Evolutionary conservation across 2,797 vertebrate species (phyloP).

Genomic region (Dallia pectoralis): DNA sequence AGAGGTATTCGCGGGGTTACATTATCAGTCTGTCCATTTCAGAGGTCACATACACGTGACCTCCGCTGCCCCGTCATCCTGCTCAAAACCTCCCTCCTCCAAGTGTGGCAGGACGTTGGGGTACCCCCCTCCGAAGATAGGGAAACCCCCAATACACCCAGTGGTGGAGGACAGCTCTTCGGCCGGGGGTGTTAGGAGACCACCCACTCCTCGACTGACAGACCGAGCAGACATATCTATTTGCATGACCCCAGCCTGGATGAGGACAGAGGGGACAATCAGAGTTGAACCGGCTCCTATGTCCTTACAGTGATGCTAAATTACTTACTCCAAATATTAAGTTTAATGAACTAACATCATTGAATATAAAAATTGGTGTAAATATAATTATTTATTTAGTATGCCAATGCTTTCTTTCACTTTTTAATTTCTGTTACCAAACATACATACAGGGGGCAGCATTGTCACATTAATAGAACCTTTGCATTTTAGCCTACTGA

Average conservation of each 20-base stretch:
- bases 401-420: neutral
- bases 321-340: neutral
- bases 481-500: neutral
- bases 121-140: conserved; percentile 78
- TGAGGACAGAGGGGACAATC: conserved; percentile 1
- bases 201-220: conserved; percentile 50
- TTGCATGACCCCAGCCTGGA: conserved; percentile 43
- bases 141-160: conserved; percentile 75
- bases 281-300: neutral
- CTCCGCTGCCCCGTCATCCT: conserved; percentile 90
- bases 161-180: conserved; percentile 53
- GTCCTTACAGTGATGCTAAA: neutral
- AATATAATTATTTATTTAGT: neutral
- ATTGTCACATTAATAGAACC: neutral
- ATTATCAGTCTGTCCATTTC: neutral
- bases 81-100: conserved; percentile 89
- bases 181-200: conserved; percentile 19
- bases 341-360: neutral
- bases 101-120: conserved; percentile 80
- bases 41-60: conserved; percentile 92
- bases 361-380: neutral
- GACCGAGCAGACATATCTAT: conserved; percentile 59
- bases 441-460: conserved; percentile 39
- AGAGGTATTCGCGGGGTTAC: neutral
- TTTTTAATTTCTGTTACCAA: neutral